Evolutionary conservation across 2,888 invertebrate genomes (phyloP).

Genomic region (Dryobotodes eremita): DNA sequence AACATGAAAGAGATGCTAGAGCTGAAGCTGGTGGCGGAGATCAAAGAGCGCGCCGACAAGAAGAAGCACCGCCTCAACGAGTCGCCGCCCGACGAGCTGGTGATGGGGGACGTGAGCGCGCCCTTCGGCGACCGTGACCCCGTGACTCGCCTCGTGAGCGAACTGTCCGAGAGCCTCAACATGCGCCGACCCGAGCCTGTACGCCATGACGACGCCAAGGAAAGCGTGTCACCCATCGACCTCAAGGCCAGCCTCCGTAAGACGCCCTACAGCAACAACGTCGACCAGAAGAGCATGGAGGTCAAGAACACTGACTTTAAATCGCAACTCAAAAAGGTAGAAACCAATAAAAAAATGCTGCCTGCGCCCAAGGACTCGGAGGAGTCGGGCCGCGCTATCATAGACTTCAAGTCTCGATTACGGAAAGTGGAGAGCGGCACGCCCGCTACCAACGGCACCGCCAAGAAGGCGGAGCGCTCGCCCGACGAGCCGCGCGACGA

Average conservation of each 20-base stretch:
- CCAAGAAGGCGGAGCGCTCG: slow-evolving; percentile 77
- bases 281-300: slow-evolving; percentile 69
- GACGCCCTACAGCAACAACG: slow-evolving; percentile 77
- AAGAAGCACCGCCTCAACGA: slow-evolving; percentile 91
- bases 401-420: slow-evolving; percentile 96
- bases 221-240: slow-evolving; percentile 84
- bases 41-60: slow-evolving; percentile 94
- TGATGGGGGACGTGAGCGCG: slow-evolving; percentile 70
- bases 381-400: slow-evolving; percentile 91
- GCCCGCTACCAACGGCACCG: slow-evolving; percentile 80
- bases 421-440: slow-evolving; percentile 93
- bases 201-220: slow-evolving; percentile 71
- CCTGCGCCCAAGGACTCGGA: slow-evolving; percentile 89
- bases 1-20: slow-evolving; percentile 96
- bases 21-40: slow-evolving; percentile 95
- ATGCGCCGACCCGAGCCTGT: slow-evolving; percentile 79
- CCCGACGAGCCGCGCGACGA: slow-evolving; percentile 81
- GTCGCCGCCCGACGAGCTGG: slow-evolving; percentile 81
- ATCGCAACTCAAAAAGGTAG: slow-evolving; percentile 94
- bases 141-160: slow-evolving; percentile 95
- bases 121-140: slow-evolving; percentile 94
- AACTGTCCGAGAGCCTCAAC: slow-evolving; percentile 96
- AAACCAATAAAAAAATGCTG: slow-evolving; percentile 91
- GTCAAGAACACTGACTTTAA: slow-evolving; percentile 90
- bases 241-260: slow-evolving; percentile 89